Base-by-base conservation (phyloP, 1,140 invertebrate species). In the Adoxophyes honmai region DNA sequence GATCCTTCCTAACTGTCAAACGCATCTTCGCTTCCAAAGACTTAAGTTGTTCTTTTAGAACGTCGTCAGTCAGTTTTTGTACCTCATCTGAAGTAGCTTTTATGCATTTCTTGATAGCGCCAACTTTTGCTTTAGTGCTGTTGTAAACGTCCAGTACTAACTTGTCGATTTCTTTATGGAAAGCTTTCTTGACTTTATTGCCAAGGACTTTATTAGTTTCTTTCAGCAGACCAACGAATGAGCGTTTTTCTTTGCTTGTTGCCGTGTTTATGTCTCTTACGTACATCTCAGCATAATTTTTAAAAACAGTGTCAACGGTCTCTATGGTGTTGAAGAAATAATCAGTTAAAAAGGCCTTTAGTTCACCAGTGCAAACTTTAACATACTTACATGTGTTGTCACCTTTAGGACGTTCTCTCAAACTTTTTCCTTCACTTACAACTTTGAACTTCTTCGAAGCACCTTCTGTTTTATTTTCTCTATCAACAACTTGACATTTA, bases 221-320 rank as follows among this genome's bases (percentile, higher is more conserved):
- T 1, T 65, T 64, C 13, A 82, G 44, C 9, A 60, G 8, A n/a
- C 9, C 16, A 5, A 71, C 28, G 35, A 82, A 61, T 7, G 5
- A 13, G 13, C 71, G 48, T 52, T 75, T 71, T 38, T 70, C 71
- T 6, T 55, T 14, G 10, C 57, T 63, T 2, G 37, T 44, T 28
- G 78, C 71, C 0, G 34, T 52, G n/a, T 52, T 66, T 0, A 75
- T 64, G 34, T 86, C 81, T 53, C 68, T 60, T 8, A 34, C 42
- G 42, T 78, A 86, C 75, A 84, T 83, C 44, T 74, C 70, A 9
- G 60, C 60, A 15, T 84, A 86, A 61, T 73, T 75, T 11, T 53
- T 68, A 34, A 84, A 61, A 5, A 64, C 62, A 18, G 64, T 73
- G 0, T 73, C 59, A 5, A 66, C 36, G 13, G 79, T 83, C 6